Evolutionary conservation across 2,797 vertebrate species (phyloP).

Genomic region (Simalia tracyae): DNA sequence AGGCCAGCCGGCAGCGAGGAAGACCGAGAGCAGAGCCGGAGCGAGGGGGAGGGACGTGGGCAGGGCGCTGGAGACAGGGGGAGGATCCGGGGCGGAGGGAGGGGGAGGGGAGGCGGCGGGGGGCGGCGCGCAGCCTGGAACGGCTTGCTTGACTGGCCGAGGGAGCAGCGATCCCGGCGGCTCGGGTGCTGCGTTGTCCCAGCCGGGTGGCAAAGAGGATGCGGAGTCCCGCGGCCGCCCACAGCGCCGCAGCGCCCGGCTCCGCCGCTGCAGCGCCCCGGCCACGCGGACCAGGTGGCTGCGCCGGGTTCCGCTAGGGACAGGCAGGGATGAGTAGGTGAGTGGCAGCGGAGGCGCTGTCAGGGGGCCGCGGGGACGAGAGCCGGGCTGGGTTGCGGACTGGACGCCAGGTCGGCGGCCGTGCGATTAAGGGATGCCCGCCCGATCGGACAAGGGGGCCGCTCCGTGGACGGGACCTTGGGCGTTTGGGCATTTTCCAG

Average conservation of each 20-base stretch:
- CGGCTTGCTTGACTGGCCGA: background rate
- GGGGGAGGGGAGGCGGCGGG: background rate
- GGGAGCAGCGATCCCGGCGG: background rate
- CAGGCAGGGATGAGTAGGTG: constrained; percentile 63
- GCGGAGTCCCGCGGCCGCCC: constrained; percentile 30
- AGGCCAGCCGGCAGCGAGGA: background rate
- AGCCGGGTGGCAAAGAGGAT: constrained; percentile 54
- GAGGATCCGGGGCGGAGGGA: background rate
- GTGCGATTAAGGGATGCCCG: background rate
- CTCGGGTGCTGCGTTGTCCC: background rate
- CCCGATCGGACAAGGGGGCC: background rate
- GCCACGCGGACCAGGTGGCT: constrained; percentile 20
- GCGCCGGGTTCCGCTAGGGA: constrained; percentile 51
- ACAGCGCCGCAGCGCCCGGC: constrained; percentile 2
- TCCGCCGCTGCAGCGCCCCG: constrained; percentile 29
- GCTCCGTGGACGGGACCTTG: background rate
- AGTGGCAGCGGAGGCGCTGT: constrained; percentile 26
- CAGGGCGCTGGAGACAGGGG: constrained; percentile 31
- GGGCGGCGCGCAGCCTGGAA: constrained; percentile 5
- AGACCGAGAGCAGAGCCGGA: constrained; percentile 19
- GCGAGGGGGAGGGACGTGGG: background rate
- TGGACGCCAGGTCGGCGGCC: background rate
- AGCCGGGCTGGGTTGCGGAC: constrained; percentile 9
- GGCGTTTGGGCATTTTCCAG: background rate
- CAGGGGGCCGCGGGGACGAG: background rate